Percentiles rank a stretch among this genome's conserved stretches.
Conservation (phyloP, 2,888 invertebrate species). For the Tipula vernalis region DNA sequence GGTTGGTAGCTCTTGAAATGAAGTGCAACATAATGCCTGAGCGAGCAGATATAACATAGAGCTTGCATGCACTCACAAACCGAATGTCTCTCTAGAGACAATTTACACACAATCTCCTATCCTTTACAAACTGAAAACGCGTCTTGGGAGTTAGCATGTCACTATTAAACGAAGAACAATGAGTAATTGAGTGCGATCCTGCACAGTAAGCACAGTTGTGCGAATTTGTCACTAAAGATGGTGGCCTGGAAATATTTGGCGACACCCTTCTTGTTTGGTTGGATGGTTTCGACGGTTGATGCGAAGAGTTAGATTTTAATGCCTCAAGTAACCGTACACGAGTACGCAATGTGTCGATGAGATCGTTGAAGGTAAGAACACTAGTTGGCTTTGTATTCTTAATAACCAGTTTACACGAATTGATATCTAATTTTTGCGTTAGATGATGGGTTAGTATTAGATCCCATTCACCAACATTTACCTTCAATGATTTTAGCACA, state of each 20-base stretch:
- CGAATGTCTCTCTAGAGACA: too few species aligned
- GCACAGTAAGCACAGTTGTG: neutral
- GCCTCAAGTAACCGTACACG: neutral
- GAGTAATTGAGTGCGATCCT: neutral
- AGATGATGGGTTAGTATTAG: too few species aligned
- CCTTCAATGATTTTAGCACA: too few species aligned
- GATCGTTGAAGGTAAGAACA: neutral
- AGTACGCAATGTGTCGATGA: too few species aligned
- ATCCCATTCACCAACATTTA: too few species aligned
- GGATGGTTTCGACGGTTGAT: neutral
- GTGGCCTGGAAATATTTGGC: too few species aligned
- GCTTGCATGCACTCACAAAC: neutral
- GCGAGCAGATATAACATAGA: neutral
- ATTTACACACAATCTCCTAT: neutral
- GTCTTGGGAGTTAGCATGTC: neutral
- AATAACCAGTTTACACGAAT: neutral
- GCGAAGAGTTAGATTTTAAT: neutral
- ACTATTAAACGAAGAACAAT: neutral
- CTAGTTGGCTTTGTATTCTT: neutral
- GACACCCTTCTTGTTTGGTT: neutral
- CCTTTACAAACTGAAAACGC: neutral
- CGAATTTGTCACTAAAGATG: too few species aligned
- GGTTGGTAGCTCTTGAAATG: neutral
- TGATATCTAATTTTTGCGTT: too few species aligned
- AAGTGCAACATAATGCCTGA: neutral